Conservation (phyloP, 2,888 invertebrate species). For the Eudemis profundana region DNA sequence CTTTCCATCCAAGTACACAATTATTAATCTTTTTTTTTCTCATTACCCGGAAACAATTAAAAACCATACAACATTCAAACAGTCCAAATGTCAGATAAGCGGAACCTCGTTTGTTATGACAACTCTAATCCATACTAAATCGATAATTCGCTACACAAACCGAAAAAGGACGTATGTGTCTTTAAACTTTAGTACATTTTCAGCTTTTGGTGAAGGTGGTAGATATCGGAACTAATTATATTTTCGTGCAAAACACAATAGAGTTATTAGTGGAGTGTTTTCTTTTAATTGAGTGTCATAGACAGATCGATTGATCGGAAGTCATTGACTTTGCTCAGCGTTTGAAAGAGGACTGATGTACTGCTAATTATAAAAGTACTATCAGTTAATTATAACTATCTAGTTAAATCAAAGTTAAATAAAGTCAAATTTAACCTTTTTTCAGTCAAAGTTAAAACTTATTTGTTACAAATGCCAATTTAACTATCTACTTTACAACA, state of each 20-base stretch:
- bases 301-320: slow-evolving; percentile 25
- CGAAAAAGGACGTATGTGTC: neutral
- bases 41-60: slow-evolving; percentile 30
- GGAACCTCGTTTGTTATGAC: slow-evolving; percentile 34
- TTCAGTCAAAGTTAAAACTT: no score
- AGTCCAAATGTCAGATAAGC: slow-evolving; percentile 37
- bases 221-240: slow-evolving; percentile 41
- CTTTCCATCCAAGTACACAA: neutral
- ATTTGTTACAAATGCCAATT: no score
- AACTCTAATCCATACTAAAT: slow-evolving; percentile 29
- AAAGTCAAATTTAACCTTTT: no score
- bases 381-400: no score
- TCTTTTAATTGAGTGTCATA: slow-evolving; percentile 15
- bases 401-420: no score
- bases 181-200: neutral
- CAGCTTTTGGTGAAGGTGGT: neutral
- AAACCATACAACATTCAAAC: slow-evolving; percentile 8
- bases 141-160: neutral
- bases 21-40: neutral
- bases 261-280: slow-evolving; percentile 27
- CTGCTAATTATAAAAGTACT: neutral
- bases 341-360: neutral
- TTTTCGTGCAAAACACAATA: slow-evolving; percentile 35
- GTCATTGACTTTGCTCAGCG: slow-evolving; percentile 35
- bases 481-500: no score